phyloP scores from a whole-genome alignment of 1,140 invertebrate species.

The Cryptotermes secundus region DNA sequence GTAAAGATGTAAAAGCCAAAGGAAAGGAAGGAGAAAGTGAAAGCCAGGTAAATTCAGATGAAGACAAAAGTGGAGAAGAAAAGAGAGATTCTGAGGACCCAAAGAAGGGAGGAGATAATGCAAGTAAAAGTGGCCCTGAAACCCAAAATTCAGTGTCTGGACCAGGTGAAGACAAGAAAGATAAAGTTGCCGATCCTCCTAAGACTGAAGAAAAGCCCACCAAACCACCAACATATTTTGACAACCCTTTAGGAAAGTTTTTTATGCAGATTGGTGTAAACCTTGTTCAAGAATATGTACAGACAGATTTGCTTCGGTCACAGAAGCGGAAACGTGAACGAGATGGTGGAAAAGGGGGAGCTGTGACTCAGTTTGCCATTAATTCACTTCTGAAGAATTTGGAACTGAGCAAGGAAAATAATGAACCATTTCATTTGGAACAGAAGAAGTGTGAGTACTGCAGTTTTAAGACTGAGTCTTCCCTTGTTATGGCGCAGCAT shows the following conservation, averaged over 20 bases:
- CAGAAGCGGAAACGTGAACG: conserved; percentile 76
- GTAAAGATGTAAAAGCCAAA: not conserved
- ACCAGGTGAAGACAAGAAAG: conserved; percentile 4
- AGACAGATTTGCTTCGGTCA: conserved; percentile 83
- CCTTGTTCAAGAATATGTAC: conserved; percentile 90
- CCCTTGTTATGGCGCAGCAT: conserved; percentile 83
- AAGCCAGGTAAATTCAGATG: not conserved
- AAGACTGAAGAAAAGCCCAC: not conserved
- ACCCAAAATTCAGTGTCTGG: not conserved
- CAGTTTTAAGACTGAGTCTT: conserved; percentile 90
- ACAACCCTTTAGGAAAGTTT: conserved; percentile 85
- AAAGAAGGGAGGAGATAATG: not conserved
- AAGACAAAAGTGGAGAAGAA: conserved; percentile 22
- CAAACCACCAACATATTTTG: conserved; percentile 63
- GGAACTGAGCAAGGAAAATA: conserved; percentile 85
- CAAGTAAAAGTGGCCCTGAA: not conserved
- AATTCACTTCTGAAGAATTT: conserved; percentile 78
- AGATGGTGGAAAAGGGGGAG: conserved; percentile 63
- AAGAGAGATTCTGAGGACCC: not conserved
- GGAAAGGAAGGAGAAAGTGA: conserved; percentile 29
- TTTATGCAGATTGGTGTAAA: conserved; percentile 90
- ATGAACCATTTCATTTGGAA: conserved; percentile 77
- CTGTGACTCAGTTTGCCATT: conserved; percentile 73
- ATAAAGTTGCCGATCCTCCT: not conserved
- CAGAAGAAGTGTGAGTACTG: conserved; percentile 87